Evolutionary conservation across 2,113 vertebrate genomes (phyloP).

Genomic region (Corvus moneduloides): DNA sequence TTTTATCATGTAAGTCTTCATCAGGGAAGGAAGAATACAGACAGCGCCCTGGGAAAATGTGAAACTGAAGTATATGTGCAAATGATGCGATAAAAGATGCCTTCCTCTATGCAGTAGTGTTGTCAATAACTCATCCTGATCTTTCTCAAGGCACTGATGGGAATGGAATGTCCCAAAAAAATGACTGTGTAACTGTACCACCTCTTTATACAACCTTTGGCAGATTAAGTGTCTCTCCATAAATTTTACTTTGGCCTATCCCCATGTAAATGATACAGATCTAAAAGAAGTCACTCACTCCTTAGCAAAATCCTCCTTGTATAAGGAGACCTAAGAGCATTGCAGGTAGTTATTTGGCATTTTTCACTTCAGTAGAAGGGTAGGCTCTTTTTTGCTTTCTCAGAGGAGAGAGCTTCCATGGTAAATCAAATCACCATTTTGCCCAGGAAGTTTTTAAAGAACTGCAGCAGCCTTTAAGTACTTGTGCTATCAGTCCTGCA

Average conservation of each 20-base stretch:
- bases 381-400: background rate
- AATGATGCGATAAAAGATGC: background rate
- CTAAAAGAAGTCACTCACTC: background rate
- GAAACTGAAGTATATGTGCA: background rate
- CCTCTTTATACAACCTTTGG: background rate
- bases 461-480: background rate
- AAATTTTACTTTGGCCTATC: background rate
- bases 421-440: background rate
- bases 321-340: background rate
- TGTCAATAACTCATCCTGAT: background rate
- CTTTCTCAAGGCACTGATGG: background rate
- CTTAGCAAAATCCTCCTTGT: background rate
- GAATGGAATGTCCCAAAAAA: background rate
- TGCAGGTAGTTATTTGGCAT: background rate
- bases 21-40: background rate
- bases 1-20: background rate
- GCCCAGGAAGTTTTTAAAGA: background rate
- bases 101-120: background rate
- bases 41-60: background rate
- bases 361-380: background rate
- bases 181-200: background rate
- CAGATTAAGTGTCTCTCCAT: background rate
- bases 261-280: background rate
- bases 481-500: background rate
- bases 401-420: background rate